Base-by-base conservation (phyloP, 2,113 vertebrate species). In the Jaculus jaculus region DNA sequence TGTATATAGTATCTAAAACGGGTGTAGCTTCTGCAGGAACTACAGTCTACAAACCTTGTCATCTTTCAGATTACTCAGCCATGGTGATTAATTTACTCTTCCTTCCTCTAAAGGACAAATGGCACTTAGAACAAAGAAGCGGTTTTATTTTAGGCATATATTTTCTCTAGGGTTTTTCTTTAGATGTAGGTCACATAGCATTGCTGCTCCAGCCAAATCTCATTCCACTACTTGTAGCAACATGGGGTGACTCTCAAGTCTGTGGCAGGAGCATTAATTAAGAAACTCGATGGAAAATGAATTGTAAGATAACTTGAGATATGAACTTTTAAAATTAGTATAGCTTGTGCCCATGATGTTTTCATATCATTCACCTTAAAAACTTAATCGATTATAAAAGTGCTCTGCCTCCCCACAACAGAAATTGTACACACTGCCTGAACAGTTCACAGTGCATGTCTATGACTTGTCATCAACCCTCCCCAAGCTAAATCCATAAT, bases 91-190 rank as follows among this genome's bases (percentile, higher is more conserved):
- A 97, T 97, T 97, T 95, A 96, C 91, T 92, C 82, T 97, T 97
- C 81, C 60, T 92, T 77, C 96, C 94, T 97, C 94, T 97, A 95
- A 97, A 98, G 96, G 94, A 94, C 74, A 97, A 98, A 97, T 96
- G 94, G 94, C 95, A 97, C 84, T 96, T 68, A 73, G 84, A 82
- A 90, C 30, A 69, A 84, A 93, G 85, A 94, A 87, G 74, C 63
- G 17, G 91, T 66, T 95, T 96, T 97, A 96, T 95, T 97, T 97
- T 74, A 90, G 61, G 92, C 34, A 94, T 77, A 89, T 66, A 93
- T 79, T 96, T 97, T 95, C 83, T 85, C 83, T 89, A 66, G 34
- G 93, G 86, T 94, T 97, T 97, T 97, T 87, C 86, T 97, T 97
- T 73, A 93, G 87, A 95, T 87, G 47, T 91, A 42, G 94, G 90